Base-by-base conservation (phyloP, 2,888 invertebrate species). In the Eurytoma californica region DNA sequence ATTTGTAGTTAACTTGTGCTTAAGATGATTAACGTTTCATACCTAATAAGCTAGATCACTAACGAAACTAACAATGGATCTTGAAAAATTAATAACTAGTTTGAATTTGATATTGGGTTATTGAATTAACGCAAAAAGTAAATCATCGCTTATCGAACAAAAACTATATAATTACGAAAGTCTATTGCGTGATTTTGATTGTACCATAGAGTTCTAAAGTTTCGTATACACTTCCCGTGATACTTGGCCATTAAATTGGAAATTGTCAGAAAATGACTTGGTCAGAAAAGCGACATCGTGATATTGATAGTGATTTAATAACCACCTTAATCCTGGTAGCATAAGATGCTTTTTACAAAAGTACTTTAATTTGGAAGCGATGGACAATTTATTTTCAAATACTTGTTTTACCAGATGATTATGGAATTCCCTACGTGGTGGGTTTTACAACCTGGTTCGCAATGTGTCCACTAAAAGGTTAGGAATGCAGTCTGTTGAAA, bases 391-490 rank as follows among this genome's bases (percentile, higher is more conserved):
- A 80, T 80, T 82, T 30, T 83, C 73, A 82, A 47, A 76, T 67
- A 55, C n/a, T 60, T 80, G 47, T 73, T 81, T 79, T 82, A 81
- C 83, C 85, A 90, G 89, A 87, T 84, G 89, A 89, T 83, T 87
- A 88, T 84, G 85, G 85, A 83, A 89, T 90, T 87, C 89, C 86
- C 84, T 91, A 88, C 85, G 90, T 91, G 85, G 91, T 92, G 87
- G 92, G 91, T 87, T 92, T 92, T 88, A 92, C 92, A 72, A 91
- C 92, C 84, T 92, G 92, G 92, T 91, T 92, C 88, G 90, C 92
- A 83, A 90, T 91, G 90, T 91, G 91, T 87, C 91, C 89, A 82
- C 89, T 88, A 84, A 92, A 92, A 92, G 92, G 92, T 92, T 91
- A 91, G 91, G 86, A 81, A 53, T 67, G 51, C 49, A 68, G 67